A percentile compares a stretch with the other conserved stretches of the same genome.
These are phyloP conservation scores for Corythornis cristatus DNA, from an alignment of 2,113 vertebrate genomes.

Conservation along the genomic window DNA sequence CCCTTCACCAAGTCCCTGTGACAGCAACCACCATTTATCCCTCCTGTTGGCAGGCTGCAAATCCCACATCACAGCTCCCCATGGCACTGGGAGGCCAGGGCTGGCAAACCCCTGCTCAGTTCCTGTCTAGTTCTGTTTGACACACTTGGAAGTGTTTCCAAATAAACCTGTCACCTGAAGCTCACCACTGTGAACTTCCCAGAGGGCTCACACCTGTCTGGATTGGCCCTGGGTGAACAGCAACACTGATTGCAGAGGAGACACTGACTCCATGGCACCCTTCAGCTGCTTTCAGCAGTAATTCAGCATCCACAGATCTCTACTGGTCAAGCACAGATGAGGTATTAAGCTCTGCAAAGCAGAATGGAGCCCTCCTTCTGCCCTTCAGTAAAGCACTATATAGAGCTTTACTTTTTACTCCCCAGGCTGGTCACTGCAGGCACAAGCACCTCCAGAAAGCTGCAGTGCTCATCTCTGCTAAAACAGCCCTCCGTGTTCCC, in stretches of 20 bases:
- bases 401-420: too few relatives aligned
- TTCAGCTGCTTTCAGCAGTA: neutral
- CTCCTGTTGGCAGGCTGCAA: neutral
- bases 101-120: neutral
- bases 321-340: neutral
- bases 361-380: neutral
- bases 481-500: neutral
- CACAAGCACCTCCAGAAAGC: neutral
- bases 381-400: neutral
- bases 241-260: neutral
- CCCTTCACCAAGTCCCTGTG: neutral
- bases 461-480: neutral
- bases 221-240: neutral
- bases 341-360: neutral
- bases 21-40: neutral
- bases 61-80: neutral
- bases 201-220: slow-evolving; percentile 16
- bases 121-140: neutral
- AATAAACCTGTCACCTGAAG: slow-evolving; percentile 1
- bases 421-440: neutral
- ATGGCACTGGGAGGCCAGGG: neutral
- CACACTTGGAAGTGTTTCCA: slow-evolving; percentile 4
- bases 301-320: neutral
- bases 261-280: neutral
- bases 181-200: slow-evolving; percentile 21